phyloP scores from a whole-genome alignment of 1,140 invertebrate species.

The Pentalonia nigronervosa region DNA sequence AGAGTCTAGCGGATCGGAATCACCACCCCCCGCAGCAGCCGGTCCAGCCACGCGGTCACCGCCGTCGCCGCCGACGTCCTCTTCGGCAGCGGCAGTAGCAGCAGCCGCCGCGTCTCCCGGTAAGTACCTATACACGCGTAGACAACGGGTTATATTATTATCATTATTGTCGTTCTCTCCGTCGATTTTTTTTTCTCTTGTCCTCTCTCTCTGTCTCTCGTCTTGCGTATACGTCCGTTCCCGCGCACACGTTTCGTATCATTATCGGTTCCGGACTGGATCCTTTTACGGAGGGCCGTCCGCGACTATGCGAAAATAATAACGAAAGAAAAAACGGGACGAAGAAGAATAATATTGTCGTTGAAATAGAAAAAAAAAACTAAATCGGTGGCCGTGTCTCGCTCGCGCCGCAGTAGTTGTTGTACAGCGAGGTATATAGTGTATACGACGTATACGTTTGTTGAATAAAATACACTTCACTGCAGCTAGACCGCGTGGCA shows the following conservation, averaged over 20 bases:
- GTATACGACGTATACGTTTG: slow-evolving; percentile 8
- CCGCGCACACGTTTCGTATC: background rate
- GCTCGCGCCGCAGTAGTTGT: background rate
- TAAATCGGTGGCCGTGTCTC: background rate
- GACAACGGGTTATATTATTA: slow-evolving; percentile 3
- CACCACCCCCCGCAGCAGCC: slow-evolving; percentile 21
- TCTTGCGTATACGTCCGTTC: background rate
- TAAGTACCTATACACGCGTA: background rate
- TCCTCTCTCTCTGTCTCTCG: background rate
- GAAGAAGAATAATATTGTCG: background rate
- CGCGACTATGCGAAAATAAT: slow-evolving; percentile 40
- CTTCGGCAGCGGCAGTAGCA: background rate
- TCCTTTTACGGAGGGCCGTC: slow-evolving; percentile 41
- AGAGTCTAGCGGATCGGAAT: slow-evolving; percentile 54
- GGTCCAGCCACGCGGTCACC: background rate
- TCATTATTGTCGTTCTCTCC: background rate
- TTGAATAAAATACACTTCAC: slow-evolving; percentile 24
- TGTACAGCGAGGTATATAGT: background rate
- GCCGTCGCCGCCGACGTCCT: background rate
- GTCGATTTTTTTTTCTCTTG: slow-evolving; percentile 1
- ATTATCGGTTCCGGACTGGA: slow-evolving; percentile 39
- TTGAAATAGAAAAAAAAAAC: slow-evolving; percentile 23
- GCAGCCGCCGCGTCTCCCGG: slow-evolving; percentile 44
- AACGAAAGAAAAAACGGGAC: slow-evolving; percentile 44
- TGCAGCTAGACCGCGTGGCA: slow-evolving; percentile 43